These are phyloP conservation scores for Cyphomyrus plagiostoma DNA, from an alignment of 2,113 vertebrate genomes.

Conservation along the genomic window DNA sequence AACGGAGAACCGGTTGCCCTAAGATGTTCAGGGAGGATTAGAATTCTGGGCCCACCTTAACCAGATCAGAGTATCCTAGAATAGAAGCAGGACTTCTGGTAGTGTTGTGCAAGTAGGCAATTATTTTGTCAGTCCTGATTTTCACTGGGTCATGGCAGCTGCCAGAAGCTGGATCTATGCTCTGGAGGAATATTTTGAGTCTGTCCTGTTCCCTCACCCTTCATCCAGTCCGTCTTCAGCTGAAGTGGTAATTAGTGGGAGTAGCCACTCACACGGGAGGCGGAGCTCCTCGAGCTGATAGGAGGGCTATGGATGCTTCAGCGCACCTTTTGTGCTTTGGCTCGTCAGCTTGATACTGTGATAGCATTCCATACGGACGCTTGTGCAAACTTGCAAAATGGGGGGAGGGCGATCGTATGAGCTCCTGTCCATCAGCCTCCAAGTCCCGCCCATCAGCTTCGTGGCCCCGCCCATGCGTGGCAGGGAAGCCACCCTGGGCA, in stretches of 20 bases:
- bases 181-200: constrained; percentile 1
- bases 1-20: background rate
- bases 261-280: background rate
- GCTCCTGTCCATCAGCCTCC: background rate
- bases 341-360: background rate
- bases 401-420: background rate
- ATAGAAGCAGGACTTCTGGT: background rate
- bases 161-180: background rate
- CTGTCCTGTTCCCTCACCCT: background rate
- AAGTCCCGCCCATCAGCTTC: background rate
- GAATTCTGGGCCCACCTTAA: background rate
- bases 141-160: background rate
- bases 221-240: background rate
- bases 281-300: background rate
- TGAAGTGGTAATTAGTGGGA: background rate
- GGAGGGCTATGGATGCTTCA: background rate
- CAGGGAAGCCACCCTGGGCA: background rate
- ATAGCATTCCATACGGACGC: background rate
- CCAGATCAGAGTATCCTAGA: background rate
- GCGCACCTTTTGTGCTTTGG: background rate
- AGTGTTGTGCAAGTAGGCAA: background rate
- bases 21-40: background rate
- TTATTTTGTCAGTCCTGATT: background rate
- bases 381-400: background rate
- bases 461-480: background rate